Conservation (phyloP, 2,797 vertebrate genomes). For the Tragelaphus oryx region DNA sequence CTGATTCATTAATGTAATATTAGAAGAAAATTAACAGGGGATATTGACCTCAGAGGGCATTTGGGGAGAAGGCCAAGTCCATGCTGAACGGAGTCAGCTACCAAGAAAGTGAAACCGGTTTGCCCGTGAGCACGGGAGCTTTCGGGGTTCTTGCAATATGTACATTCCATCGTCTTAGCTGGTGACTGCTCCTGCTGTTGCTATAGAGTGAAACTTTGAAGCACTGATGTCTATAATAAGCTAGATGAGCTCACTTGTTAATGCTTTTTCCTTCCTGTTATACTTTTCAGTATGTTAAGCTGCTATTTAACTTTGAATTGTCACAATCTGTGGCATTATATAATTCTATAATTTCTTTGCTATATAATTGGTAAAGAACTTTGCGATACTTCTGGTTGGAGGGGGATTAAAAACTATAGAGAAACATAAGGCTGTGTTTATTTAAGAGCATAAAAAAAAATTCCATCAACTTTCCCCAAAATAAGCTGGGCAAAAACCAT, state of each 20-base stretch:
- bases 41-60: constrained; percentile 6
- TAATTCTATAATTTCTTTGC: constrained; percentile 27
- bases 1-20: constrained; percentile 42
- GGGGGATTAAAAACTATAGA: neutral
- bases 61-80: neutral
- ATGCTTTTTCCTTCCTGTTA: constrained; percentile 28
- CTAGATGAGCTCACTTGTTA: neutral
- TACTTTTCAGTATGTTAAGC: neutral
- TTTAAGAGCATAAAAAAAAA: neutral
- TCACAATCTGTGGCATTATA: constrained; percentile 1
- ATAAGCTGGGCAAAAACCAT: neutral
- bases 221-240: neutral
- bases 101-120: neutral
- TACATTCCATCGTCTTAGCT: neutral
- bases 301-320: constrained; percentile 42
- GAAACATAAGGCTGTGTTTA: neutral
- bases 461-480: neutral
- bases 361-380: constrained; percentile 34
- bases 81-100: neutral
- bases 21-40: constrained; percentile 47
- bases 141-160: neutral
- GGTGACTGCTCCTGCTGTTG: constrained; percentile 36
- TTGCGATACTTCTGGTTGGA: neutral
- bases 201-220: constrained; percentile 31
- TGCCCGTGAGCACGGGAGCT: neutral